Base-by-base conservation (phyloP, 2,888 invertebrate genomes). In the Thecocarcelia acutangulata region DNA sequence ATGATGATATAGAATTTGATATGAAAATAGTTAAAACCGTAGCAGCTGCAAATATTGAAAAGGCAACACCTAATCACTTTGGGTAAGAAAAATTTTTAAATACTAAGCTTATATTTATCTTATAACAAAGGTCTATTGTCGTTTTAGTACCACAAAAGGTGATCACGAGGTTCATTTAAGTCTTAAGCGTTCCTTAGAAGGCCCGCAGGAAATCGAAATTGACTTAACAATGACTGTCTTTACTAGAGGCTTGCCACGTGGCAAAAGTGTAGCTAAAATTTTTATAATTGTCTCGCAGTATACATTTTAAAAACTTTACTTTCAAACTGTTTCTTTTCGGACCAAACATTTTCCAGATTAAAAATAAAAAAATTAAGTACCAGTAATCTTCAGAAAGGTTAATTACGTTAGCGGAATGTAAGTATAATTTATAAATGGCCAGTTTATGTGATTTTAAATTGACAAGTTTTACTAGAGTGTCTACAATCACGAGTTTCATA, bases 181-280 rank as follows among this genome's bases (percentile, higher is more conserved):
- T 0, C 90, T 98, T 48, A 93, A 94, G 9, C 92, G 93, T 75
- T 92, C 95, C 0, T 93, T 98, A 1, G 93, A 93, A 83, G 98
- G 98, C 0, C 97, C 98, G 0, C 98, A 98, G 89, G 97, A 97
- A 87, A 94, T 98, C 84, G 96, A 97, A 86, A 90, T 98, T 40
- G 95, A 97, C 86, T 92, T 98, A 33, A 94, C 94, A 83, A 97
- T 98, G 97, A 95, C 96, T 74, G 92, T 97, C 2, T 96, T 94
- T 88, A 94, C 93, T 78, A 92, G 93, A 59, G 93, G 94, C 4
- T 92, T 93, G 64, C 96, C 95, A 83, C 94, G 94, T 8, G 97
- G 97, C 0, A 95, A 94, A 52, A 97, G 96, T 12, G 93, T 97
- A 0, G 97, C 97, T 0, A 96, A 95, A 89, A 93, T 98, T 63